Evolutionary conservation across 1,140 invertebrate genomes (phyloP).

Genomic region (Drosophila ficusphila): DNA sequence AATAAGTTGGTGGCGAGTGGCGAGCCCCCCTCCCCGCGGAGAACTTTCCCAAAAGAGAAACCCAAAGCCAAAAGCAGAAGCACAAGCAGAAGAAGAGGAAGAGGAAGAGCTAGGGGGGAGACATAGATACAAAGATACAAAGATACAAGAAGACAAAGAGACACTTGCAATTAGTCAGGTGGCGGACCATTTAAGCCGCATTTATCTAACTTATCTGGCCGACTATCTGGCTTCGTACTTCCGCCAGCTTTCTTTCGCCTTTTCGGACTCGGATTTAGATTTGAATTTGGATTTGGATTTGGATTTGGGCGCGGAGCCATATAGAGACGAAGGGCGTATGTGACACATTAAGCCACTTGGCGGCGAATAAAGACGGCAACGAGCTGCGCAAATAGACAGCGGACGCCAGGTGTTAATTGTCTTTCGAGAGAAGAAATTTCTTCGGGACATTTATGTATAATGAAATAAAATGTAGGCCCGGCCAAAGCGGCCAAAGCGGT

Average conservation of each 20-base stretch:
- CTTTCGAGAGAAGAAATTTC: slow-evolving; percentile 43
- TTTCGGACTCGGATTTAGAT: slow-evolving; percentile 12
- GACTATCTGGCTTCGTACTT: slow-evolving; percentile 49
- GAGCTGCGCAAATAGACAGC: slow-evolving; percentile 46
- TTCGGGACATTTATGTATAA: too few species aligned
- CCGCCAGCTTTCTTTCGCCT: slow-evolving; percentile 60
- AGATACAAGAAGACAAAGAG: slow-evolving; percentile 11
- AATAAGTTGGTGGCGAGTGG: too few species aligned
- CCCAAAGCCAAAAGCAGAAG: slow-evolving; percentile 51
- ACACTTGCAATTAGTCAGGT: slow-evolving; percentile 61
- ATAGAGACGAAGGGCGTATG: slow-evolving; percentile 26
- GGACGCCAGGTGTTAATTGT: slow-evolving; percentile 61
- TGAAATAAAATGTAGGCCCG: slow-evolving; percentile 7
- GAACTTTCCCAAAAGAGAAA: slow-evolving; percentile 68
- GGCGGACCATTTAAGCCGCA: slow-evolving; percentile 45
- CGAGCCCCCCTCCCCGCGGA: too few species aligned
- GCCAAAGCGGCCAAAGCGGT: slow-evolving; percentile 10
- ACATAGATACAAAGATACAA: too few species aligned
- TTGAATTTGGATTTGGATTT: too few species aligned
- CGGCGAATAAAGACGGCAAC: slow-evolving; percentile 39
- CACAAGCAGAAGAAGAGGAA: too few species aligned
- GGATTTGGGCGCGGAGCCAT: slow-evolving; percentile 21
- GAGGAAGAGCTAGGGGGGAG: too few species aligned
- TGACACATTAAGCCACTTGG: slow-evolving; percentile 70
- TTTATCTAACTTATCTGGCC: slow-evolving; percentile 52